A percentile compares a stretch with the other conserved stretches of the same genome.
Conservation (phyloP, 2,888 invertebrate species). For the Criorhina ranunculi region DNA sequence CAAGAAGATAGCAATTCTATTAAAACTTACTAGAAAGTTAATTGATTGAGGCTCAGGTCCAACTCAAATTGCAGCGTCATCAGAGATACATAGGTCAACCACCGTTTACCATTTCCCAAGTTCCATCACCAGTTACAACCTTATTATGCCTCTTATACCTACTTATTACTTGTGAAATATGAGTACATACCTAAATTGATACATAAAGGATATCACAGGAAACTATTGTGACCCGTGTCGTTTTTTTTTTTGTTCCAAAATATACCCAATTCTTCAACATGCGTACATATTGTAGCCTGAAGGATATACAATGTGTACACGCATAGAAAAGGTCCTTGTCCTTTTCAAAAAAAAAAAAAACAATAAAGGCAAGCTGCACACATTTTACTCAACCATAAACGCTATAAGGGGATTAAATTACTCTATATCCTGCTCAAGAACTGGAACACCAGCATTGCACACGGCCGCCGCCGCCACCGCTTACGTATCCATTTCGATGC, state of each 20-base stretch:
- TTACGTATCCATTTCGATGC: slow-evolving; percentile 43
- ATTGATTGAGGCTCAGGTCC: too few relatives aligned
- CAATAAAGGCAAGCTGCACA: neutral
- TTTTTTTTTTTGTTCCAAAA: neutral
- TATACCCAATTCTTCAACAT: neutral
- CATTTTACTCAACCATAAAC: neutral
- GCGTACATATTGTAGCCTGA: neutral
- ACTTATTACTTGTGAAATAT: too few relatives aligned
- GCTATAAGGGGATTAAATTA: slow-evolving; percentile 38
- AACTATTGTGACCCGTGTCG: neutral
- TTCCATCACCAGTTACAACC: too few relatives aligned
- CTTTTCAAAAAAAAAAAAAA: neutral
- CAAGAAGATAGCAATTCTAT: too few relatives aligned
- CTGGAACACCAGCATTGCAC: neutral
- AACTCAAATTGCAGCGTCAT: too few relatives aligned
- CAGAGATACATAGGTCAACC: too few relatives aligned
- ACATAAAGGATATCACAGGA: too few relatives aligned
- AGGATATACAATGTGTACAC: neutral
- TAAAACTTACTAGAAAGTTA: too few relatives aligned
- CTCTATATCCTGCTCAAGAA: slow-evolving; percentile 41
- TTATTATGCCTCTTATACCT: too few relatives aligned
- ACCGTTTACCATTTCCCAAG: too few relatives aligned
- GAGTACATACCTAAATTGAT: too few relatives aligned
- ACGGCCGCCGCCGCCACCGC: too few relatives aligned
- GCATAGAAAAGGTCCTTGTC: neutral